Conservation (phyloP, 2,113 vertebrate genomes). For the Hyperoodon ampullatus region DNA sequence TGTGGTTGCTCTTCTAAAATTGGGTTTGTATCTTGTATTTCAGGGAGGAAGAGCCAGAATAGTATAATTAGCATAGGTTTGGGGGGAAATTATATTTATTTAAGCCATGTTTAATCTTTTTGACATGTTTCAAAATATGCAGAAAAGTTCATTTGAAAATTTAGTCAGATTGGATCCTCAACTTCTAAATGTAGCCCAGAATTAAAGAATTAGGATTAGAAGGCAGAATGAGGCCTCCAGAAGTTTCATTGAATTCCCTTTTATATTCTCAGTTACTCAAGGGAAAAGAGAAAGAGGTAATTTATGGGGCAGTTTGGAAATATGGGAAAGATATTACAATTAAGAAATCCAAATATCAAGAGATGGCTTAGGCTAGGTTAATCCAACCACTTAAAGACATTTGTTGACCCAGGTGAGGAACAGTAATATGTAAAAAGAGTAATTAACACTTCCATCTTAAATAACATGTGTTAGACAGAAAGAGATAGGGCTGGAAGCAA, state of each 20-base stretch:
- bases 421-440: neutral
- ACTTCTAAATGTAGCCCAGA: neutral
- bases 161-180: neutral
- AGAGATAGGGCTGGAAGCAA: neutral
- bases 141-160: conserved; percentile 27
- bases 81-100: neutral
- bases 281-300: neutral
- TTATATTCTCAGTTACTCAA: neutral
- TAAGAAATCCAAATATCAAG: neutral
- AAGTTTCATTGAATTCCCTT: neutral
- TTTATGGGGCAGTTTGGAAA: neutral
- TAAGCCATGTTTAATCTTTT: neutral
- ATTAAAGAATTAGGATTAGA: conserved; percentile 12
- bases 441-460: neutral
- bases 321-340: neutral
- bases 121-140: neutral
- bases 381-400: neutral
- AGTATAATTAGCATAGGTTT: neutral
- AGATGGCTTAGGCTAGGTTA: neutral
- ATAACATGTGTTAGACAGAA: neutral
- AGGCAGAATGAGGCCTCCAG: neutral
- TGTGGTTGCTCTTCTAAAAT: neutral
- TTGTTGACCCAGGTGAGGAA: neutral
- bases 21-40: neutral
- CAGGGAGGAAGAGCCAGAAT: neutral